Evolutionary conservation across 2,888 invertebrate species (phyloP), one percentile per base, ranked within the genome.

Genomic region (Xestia ashworthii): DNA sequence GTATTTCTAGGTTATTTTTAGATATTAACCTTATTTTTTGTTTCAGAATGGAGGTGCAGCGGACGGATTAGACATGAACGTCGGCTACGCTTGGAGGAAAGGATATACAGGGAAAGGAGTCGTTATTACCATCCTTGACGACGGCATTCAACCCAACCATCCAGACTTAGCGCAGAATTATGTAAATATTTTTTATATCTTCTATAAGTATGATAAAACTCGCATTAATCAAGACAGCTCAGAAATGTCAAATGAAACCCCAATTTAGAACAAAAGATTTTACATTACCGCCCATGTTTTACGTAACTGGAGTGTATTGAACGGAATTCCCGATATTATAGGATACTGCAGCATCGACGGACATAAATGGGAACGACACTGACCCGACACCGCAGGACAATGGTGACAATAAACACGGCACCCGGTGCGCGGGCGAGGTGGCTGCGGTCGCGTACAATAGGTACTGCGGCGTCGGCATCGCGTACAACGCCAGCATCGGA

Each of bases 401-500:
- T 96, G 99, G 99, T 58, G 99, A 99, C 96, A 99, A 99, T 97
- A 99, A 99, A 97, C 99, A 99, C 94, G 99, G 99, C 67, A 99
- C 99, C 82, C 97, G 99, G 88, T 99, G 99, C 95, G 99, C 99
- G 44, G 99, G 99, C 46, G 99, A 99, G 97, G 99, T 99, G 16
- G 99, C 99, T 60, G 99, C 99, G 85, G 98, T 99, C 80, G 99
- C 99, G 71, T 99, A 99, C 95, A 99, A 99, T 96, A 98, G 98
- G 92, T 98, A 98, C 92, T 99, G 99, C 94, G 99, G 99, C 60
- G 99, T 99, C 69, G 99, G 99, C 69, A 98, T 99, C 78, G 99
- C 99, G 53, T 99, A 98, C 96, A 99, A 99, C 96, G 98, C 99
- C 82, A 99, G 98, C 94, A 99, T 99, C 90, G 99, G 99, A 93